Percentiles rank a stretch among this genome's conserved stretches.
Evolutionary conservation across 1,140 invertebrate species (phyloP).

Genomic region (Drosophila rhopaloa): DNA sequence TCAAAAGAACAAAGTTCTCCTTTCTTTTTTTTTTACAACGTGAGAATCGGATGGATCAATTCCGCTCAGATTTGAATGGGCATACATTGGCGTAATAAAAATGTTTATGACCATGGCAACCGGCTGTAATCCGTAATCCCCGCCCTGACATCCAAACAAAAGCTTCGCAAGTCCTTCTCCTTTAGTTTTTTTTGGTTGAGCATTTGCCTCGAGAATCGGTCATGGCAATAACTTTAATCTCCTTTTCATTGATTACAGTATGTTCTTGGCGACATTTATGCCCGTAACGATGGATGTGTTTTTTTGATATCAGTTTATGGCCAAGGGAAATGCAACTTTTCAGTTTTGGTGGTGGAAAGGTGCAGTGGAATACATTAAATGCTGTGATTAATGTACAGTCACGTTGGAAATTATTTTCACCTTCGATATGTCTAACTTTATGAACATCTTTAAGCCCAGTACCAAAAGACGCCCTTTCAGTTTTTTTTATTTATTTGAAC

Average conservation of each 20-base stretch:
- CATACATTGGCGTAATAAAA: slow-evolving; percentile 37
- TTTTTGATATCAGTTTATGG: slow-evolving; percentile 18
- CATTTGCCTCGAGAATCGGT: slow-evolving; percentile 21
- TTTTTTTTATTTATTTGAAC: background rate
- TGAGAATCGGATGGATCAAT: slow-evolving; percentile 46
- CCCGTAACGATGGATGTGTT: slow-evolving; percentile 19
- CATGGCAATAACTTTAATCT: slow-evolving; percentile 48
- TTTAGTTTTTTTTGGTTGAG: slow-evolving; percentile 1
- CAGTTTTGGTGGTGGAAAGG: background rate
- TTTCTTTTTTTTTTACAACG: slow-evolving; percentile 33
- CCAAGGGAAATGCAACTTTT: slow-evolving; percentile 1
- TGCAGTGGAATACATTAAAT: background rate
- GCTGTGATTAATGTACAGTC: slow-evolving; percentile 2
- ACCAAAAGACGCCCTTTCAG: background rate
- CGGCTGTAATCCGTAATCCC: slow-evolving; percentile 45
- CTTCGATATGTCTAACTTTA: background rate
- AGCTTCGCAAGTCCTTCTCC: slow-evolving; percentile 26
- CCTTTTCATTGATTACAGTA: slow-evolving; percentile 29
- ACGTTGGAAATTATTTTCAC: slow-evolving; percentile 3
- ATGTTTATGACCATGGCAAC: slow-evolving; percentile 43
- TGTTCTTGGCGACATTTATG: slow-evolving; percentile 25
- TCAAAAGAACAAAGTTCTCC: slow-evolving; percentile 45
- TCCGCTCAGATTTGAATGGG: slow-evolving; percentile 34
- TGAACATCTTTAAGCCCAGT: background rate
- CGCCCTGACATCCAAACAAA: slow-evolving; percentile 25